Evolutionary conservation across 2,888 invertebrate species (phyloP).

Genomic region (Pollenia amentaria): DNA sequence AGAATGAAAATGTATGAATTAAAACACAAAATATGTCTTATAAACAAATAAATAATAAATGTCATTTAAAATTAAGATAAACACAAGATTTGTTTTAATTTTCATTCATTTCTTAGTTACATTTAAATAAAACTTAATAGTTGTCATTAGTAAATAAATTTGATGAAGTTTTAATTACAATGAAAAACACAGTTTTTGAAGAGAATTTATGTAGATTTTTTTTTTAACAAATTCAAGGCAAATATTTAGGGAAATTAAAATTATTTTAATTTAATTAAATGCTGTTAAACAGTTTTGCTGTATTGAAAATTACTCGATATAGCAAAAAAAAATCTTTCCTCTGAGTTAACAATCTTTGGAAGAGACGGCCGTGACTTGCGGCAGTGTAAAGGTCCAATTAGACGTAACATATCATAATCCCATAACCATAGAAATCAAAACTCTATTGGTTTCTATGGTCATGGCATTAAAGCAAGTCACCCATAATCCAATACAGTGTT

Average conservation of each 20-base stretch:
- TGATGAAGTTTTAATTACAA: background rate
- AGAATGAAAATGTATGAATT: conserved; percentile 5
- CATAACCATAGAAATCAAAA: no score
- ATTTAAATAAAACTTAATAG: background rate
- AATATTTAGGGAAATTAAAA: background rate
- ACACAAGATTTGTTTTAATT: conserved; percentile 2
- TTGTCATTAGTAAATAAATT: background rate
- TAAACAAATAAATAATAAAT: conserved; percentile 52
- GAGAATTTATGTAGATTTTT: background rate
- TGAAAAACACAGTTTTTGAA: background rate
- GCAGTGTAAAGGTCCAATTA: no score
- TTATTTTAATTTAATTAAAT: background rate
- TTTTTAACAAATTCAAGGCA: background rate
- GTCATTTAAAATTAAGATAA: conserved; percentile 55
- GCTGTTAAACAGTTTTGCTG: no score
- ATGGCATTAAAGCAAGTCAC: no score
- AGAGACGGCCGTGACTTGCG: no score
- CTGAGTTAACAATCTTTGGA: no score
- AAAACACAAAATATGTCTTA: conserved; percentile 17
- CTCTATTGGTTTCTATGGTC: no score
- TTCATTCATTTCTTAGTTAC: background rate
- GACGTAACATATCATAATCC: no score
- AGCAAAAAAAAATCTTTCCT: no score
- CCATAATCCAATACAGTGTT: no score
- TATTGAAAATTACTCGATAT: no score